Percentiles rank a stretch among this genome's conserved stretches.
phyloP scores from a whole-genome alignment of 2,797 vertebrate genomes.

The Ctenochaetus hawaiiensis region DNA sequence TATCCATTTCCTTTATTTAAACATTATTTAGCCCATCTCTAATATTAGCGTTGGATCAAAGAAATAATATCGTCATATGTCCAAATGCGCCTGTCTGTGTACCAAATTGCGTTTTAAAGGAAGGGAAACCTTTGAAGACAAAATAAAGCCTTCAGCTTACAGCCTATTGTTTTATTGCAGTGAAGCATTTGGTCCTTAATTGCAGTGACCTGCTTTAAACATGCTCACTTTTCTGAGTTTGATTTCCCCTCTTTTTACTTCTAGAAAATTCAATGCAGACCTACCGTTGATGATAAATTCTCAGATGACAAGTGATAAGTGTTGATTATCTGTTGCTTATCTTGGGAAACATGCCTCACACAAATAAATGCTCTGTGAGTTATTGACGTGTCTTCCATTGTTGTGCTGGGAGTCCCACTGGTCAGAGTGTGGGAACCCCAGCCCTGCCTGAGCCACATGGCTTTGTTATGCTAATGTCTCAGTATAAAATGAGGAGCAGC shows the following conservation, averaged over 20 bases:
- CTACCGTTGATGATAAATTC: conserved; percentile 19
- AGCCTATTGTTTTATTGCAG: conserved; percentile 68
- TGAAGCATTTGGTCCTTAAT: conserved; percentile 55
- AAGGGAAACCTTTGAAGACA: conserved; percentile 44
- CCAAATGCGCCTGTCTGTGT: background rate
- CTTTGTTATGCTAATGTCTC: conserved; percentile 85
- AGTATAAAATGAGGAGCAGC: conserved; percentile 79
- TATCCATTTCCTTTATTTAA: background rate
- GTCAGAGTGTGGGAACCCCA: conserved; percentile 89
- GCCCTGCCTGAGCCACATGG: conserved; percentile 76
- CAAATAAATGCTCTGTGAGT: conserved; percentile 77
- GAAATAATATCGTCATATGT: background rate
- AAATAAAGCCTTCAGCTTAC: conserved; percentile 44
- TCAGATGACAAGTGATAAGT: conserved; percentile 54
- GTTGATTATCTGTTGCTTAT: conserved; percentile 79
- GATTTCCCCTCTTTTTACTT: conserved; percentile 8
- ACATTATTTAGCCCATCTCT: background rate
- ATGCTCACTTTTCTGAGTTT: conserved; percentile 20
- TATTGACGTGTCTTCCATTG: conserved; percentile 83
- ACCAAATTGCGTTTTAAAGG: conserved; percentile 12
- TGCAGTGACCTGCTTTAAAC: conserved; percentile 28
- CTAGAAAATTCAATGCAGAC: conserved; percentile 18
- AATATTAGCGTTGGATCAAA: too few relatives aligned
- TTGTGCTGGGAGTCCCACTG: conserved; percentile 81
- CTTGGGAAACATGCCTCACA: conserved; percentile 78